A percentile compares a stretch with the other conserved stretches of the same genome.
These are phyloP conservation scores for Pongo pygmaeus DNA, from an alignment of 2,113 vertebrate genomes.

Conservation along the genomic window DNA sequence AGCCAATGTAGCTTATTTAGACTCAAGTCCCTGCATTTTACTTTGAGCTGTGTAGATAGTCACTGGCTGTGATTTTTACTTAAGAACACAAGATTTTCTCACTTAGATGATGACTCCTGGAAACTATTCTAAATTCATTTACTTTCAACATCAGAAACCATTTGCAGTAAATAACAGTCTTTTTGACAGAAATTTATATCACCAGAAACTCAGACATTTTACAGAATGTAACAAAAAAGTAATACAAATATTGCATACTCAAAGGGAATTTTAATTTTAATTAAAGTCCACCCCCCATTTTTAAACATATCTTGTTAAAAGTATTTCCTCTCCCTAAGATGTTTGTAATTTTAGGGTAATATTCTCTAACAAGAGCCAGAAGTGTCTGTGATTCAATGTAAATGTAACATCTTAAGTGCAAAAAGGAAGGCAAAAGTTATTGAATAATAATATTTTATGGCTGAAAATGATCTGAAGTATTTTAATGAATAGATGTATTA, in stretches of 20 bases:
- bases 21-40: neutral
- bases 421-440: neutral
- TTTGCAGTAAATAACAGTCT: slow-evolving; percentile 58
- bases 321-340: neutral
- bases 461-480: neutral
- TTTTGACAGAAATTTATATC: slow-evolving; percentile 68
- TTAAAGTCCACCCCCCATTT: neutral
- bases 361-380: neutral
- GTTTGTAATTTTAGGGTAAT: slow-evolving; percentile 19
- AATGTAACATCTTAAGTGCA: neutral
- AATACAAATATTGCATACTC: slow-evolving; percentile 47
- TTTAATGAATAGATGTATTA: neutral
- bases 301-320: slow-evolving; percentile 60
- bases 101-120: slow-evolving; percentile 40
- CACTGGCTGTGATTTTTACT: slow-evolving; percentile 27
- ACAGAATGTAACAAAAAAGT: slow-evolving; percentile 59
- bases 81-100: neutral
- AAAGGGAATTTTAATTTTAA: slow-evolving; percentile 55
- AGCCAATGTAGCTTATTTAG: neutral
- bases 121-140: slow-evolving; percentile 63
- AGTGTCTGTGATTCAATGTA: neutral
- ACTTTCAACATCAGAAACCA: slow-evolving; percentile 63
- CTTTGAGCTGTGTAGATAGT: neutral
- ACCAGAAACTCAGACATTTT: slow-evolving; percentile 61
- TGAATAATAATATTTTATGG: neutral